Evolutionary conservation across 2,888 invertebrate species (phyloP), one percentile per base, ranked within the genome.

Genomic region (Conomelus anceps): DNA sequence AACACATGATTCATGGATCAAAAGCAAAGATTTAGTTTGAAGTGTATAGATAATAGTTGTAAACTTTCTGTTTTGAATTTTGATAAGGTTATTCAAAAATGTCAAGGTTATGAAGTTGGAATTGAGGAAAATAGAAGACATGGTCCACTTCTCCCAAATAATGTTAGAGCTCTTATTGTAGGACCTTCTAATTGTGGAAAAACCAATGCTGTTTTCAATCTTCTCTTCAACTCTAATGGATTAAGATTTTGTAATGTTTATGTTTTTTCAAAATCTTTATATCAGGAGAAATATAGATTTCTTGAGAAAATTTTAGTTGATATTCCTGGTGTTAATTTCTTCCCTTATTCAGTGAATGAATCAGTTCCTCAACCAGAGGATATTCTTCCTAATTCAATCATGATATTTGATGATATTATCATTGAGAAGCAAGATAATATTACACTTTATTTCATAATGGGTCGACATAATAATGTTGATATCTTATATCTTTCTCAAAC

Each of bases 221-320:
- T 89, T 7, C 29, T 89, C 6, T 84, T 84, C 13, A 17, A 85
- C 22, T 23, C 22, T 6, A 89, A 89, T 20, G 89, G 89, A 22
- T 84, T 89, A 22, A 22, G 22, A 23, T 89, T 89, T 24, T 88
- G 86, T 20, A 89, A 89, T 84, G 17, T 89, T 26, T 89, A 88
- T 29, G 24, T 87, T 23, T 89, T 89, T 87, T 89, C 89, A n/a
- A 88, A 89, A 23, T 89, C 89, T 20, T 24, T 89, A 23, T n/a
- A 89, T 22, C 89, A 89, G 87, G 88, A 88, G 22, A 89, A 88
- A 87, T 89, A 89, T 23, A 85, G 26, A n/a, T 89, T 89, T 13
- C 24, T 89, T 26, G 86, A 85, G 7, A 86, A 89, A 23, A 63
- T 88, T 20, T 20, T 89, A 0, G n/a, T 26, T 22, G 23, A 41